These are phyloP conservation scores for Hetaerina titia DNA, from an alignment of 2,888 invertebrate genomes.

Conservation along the genomic window DNA sequence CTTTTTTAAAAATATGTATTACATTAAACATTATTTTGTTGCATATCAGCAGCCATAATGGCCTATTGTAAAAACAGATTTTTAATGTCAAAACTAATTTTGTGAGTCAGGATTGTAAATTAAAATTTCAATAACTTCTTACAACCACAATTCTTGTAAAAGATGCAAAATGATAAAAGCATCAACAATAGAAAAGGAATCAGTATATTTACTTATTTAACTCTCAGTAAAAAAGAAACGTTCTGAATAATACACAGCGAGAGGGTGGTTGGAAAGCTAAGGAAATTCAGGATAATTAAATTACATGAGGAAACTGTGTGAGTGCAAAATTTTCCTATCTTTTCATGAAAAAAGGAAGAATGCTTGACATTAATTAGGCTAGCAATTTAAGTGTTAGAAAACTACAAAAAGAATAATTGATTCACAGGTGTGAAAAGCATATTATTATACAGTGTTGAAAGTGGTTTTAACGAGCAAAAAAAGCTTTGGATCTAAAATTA, in stretches of 20 bases:
- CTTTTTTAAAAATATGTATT: neutral
- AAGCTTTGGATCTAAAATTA: neutral
- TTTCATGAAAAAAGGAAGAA: neutral
- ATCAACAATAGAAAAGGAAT: neutral
- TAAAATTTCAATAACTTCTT: no score
- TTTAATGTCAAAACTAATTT: neutral
- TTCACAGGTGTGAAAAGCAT: neutral
- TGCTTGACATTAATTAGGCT: neutral
- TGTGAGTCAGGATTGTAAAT: neutral
- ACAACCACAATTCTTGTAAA: neutral
- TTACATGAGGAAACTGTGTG: neutral
- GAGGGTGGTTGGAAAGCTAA: neutral
- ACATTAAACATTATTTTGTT: neutral
- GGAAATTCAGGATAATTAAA: neutral
- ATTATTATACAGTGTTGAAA: neutral
- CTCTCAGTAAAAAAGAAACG: neutral
- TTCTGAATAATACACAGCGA: neutral
- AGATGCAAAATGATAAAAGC: neutral
- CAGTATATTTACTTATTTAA: neutral
- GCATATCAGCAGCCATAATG: neutral
- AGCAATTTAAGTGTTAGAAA: neutral
- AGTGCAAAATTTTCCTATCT: neutral
- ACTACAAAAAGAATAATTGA: neutral
- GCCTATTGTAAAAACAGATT: neutral
- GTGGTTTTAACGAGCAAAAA: neutral